Percentiles rank a stretch among this genome's conserved stretches.
Conservation (phyloP, 2,888 invertebrate species). For the Eupelmus urozonus region DNA sequence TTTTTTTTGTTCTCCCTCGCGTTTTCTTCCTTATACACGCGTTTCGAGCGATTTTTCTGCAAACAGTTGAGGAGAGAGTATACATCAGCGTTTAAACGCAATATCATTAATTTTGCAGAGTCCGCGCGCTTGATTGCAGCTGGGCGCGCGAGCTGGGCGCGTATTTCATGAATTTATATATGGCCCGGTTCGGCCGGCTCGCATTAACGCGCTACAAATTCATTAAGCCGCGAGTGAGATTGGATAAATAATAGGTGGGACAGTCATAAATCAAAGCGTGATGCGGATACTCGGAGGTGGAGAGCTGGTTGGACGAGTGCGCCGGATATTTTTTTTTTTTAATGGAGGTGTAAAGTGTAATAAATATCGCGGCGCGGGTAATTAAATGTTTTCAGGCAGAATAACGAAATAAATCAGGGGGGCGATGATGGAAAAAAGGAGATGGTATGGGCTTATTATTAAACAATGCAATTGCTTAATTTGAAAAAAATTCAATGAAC, state of each 20-base stretch:
- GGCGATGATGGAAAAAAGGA: neutral
- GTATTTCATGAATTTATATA: conserved; percentile 1
- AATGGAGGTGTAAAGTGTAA: conserved; percentile 1
- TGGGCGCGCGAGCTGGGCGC: neutral
- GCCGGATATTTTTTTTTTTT: too few relatives aligned
- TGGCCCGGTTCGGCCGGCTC: neutral
- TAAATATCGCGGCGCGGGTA: conserved; percentile 1
- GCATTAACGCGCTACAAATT: conserved; percentile 24
- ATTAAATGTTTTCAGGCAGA: conserved; percentile 4
- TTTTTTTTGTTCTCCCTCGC: neutral
- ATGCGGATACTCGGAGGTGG: conserved; percentile 14
- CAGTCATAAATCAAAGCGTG: conserved; percentile 15
- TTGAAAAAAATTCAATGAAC: neutral
- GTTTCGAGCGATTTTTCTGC: neutral
- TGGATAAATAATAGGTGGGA: conserved; percentile 34
- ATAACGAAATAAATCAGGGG: neutral
- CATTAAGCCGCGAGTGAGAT: conserved; percentile 21
- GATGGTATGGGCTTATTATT: neutral
- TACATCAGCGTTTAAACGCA: neutral
- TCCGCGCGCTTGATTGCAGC: neutral
- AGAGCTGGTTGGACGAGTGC: too few relatives aligned
- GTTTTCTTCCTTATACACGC: neutral
- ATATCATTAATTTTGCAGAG: conserved; percentile 12
- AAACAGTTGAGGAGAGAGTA: neutral
- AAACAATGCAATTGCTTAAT: conserved; percentile 3